These are phyloP conservation scores for Drosophila ambigua DNA, from an alignment of 1,140 invertebrate genomes.

Conservation along the genomic window DNA sequence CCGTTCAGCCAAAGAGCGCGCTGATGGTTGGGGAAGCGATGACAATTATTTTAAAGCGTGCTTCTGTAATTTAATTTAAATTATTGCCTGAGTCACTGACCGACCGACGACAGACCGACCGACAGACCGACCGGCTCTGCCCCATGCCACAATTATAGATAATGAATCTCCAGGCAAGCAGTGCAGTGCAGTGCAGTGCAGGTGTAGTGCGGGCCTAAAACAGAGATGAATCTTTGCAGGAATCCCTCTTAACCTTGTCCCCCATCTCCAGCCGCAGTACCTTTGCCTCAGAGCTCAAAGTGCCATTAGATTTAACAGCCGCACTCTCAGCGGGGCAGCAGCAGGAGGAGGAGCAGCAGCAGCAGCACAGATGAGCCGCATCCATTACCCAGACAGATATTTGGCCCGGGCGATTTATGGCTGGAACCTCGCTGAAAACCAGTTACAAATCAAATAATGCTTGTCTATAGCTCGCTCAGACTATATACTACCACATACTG, in stretches of 20 bases:
- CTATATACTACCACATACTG: too few relatives aligned
- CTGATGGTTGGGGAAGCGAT: constrained; percentile 1
- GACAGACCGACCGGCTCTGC: not conserved
- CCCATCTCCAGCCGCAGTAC: too few relatives aligned
- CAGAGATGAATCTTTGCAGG: too few relatives aligned
- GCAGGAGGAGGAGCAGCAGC: too few relatives aligned
- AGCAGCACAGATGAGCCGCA: constrained; percentile 24
- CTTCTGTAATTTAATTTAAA: constrained; percentile 16
- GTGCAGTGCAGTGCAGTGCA: too few relatives aligned
- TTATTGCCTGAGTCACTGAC: constrained; percentile 27
- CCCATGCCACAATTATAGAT: not conserved
- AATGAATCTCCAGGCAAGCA: not conserved
- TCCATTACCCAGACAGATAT: constrained; percentile 9
- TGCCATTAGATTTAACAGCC: constrained; percentile 7
- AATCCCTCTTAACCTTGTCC: too few relatives aligned
- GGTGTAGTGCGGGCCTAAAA: too few relatives aligned
- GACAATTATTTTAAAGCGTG: constrained; percentile 24
- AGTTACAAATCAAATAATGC: constrained; percentile 27
- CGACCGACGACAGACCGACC: not conserved
- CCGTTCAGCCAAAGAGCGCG: too few relatives aligned
- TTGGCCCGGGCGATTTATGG: constrained; percentile 1
- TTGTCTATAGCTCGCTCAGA: too few relatives aligned
- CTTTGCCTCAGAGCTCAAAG: too few relatives aligned
- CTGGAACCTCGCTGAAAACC: constrained; percentile 15
- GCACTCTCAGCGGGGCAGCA: not conserved